Conservation (phyloP, 2,888 invertebrate genomes). For the Allacma fusca region DNA sequence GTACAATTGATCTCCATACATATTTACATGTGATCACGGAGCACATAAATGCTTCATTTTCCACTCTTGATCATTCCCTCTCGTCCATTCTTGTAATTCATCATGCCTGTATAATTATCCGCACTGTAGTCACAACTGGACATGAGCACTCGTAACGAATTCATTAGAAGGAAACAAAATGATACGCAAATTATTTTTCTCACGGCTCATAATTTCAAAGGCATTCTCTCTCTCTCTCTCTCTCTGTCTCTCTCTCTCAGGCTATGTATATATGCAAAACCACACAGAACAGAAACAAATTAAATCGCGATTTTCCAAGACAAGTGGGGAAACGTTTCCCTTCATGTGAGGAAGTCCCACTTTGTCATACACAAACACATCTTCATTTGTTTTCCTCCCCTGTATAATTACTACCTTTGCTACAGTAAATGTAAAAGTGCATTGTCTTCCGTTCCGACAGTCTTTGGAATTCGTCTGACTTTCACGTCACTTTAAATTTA, state of each 20-base stretch:
- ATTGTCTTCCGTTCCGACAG: not conserved
- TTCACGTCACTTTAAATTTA: not conserved
- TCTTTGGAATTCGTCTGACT: not conserved
- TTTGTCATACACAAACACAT: not conserved
- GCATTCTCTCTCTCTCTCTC: not conserved
- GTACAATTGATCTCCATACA: no score
- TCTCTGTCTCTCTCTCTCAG: not conserved
- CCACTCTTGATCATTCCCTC: not conserved
- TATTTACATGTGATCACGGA: not conserved
- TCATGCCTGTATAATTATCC: not conserved
- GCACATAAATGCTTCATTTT: not conserved
- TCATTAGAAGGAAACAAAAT: not conserved
- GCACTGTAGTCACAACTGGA: not conserved
- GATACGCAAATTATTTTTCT: slow-evolving; percentile 12
- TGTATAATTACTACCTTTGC: not conserved
- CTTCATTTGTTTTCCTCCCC: not conserved
- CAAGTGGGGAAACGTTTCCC: not conserved
- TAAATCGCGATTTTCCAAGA: not conserved
- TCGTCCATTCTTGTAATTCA: slow-evolving; percentile 1
- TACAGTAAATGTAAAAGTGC: not conserved
- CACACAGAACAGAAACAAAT: not conserved
- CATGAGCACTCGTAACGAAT: slow-evolving; percentile 7
- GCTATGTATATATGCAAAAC: not conserved
- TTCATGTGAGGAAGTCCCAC: not conserved
- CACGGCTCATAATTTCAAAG: not conserved